phyloP scores from a whole-genome alignment of 2,113 vertebrate species.

The Rhagologus leucostigma region DNA sequence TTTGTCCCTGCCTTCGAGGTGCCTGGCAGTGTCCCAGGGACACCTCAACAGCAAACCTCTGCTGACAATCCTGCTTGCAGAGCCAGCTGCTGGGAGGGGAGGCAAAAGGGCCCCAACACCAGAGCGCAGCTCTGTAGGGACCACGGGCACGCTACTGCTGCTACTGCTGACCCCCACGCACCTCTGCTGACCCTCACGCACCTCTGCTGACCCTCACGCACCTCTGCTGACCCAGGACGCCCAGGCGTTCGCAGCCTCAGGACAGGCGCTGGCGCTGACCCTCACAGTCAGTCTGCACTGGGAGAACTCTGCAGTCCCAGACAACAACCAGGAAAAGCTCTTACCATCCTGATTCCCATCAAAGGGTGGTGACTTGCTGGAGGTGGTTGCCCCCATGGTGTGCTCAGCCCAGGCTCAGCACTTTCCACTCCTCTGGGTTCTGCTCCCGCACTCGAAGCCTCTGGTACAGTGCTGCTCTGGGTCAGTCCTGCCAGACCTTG shows the following conservation, averaged over 20 bases:
- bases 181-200: background rate
- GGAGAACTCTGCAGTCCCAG: background rate
- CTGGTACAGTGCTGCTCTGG: background rate
- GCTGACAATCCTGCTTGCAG: background rate
- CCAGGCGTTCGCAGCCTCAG: rapidly evolving
- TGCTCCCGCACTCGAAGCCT: background rate
- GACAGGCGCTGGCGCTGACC: rapidly evolving
- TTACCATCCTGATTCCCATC: conserved; percentile 85
- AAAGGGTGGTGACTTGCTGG: conserved; percentile 80
- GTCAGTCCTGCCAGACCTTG: background rate
- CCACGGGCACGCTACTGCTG: rapidly evolving
- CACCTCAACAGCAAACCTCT: background rate
- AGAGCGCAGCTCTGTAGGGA: background rate
- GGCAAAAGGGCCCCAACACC: rapidly evolving
- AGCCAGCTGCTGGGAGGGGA: background rate
- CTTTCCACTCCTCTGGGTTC: background rate
- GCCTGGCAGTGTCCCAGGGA: background rate
- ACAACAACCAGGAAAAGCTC: background rate
- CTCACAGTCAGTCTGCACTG: background rate
- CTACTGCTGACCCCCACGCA: background rate
- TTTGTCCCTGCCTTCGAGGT: background rate
- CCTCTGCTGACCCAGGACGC: rapidly evolving
- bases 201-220: background rate
- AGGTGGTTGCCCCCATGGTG: conserved; percentile 89
- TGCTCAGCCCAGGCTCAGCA: background rate